A percentile compares a stretch with the other conserved stretches of the same genome.
Conservation (phyloP, 2,113 vertebrate species). For the Pluvialis apricaria region DNA sequence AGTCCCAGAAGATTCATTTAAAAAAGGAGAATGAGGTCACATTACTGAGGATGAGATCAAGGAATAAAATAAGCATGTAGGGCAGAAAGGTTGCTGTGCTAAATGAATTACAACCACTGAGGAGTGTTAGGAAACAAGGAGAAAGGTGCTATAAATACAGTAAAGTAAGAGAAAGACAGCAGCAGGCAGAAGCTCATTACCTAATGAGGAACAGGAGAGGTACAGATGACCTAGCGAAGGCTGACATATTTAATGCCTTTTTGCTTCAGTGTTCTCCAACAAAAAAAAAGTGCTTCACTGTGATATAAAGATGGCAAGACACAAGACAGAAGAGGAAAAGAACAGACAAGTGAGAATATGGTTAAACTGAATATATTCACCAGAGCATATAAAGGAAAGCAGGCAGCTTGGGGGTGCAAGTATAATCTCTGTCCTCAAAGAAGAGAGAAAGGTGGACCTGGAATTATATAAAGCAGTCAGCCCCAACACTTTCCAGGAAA, state of each 20-base stretch:
- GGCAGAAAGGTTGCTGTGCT: constrained; percentile 52
- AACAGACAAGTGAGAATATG: background rate
- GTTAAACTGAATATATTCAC: background rate
- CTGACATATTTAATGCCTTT: background rate
- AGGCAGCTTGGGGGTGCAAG: background rate
- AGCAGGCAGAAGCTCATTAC: constrained; percentile 47
- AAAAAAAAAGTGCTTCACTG: background rate
- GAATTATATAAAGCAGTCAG: background rate
- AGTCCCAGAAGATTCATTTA: constrained; percentile 24
- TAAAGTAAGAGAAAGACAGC: constrained; percentile 49
- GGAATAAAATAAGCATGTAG: constrained; percentile 63
- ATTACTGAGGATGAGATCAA: constrained; percentile 64
- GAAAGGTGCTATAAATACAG: constrained; percentile 66
- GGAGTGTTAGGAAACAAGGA: constrained; percentile 55
- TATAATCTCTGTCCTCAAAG: background rate
- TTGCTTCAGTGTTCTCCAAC: background rate
- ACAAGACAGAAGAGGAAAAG: background rate
- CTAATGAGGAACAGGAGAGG: constrained; percentile 52
- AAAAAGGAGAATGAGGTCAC: constrained; percentile 60
- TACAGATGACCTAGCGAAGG: constrained; percentile 33
- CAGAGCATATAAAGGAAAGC: background rate
- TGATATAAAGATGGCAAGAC: background rate
- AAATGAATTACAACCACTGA: constrained; percentile 59
- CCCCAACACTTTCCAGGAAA: background rate
- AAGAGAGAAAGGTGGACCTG: background rate